Conservation (phyloP, 2,113 vertebrate genomes). For the Hystrix brachyura region DNA sequence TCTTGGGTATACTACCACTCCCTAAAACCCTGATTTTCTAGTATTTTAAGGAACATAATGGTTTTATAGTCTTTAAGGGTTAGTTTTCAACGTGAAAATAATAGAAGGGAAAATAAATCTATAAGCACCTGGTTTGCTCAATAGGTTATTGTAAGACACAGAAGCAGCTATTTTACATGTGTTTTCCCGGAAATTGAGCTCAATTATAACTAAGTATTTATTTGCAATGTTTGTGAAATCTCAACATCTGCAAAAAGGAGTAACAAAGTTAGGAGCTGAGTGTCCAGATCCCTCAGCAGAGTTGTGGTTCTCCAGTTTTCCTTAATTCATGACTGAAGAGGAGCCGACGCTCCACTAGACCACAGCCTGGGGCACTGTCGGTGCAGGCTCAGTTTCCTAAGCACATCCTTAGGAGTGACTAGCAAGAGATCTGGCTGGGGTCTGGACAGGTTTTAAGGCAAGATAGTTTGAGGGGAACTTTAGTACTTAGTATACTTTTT, state of each 20-base stretch:
- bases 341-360: accelerated
- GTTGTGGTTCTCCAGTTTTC: background rate
- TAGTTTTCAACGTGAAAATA: conserved; percentile 14
- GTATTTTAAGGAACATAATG: background rate
- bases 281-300: too few relatives aligned
- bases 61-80: background rate
- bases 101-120: background rate
- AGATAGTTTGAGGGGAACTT: background rate
- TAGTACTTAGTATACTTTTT: background rate
- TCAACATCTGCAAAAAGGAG: background rate
- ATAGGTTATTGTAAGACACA: background rate
- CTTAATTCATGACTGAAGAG: background rate
- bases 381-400: background rate
- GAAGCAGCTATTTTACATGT: background rate
- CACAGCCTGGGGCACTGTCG: background rate
- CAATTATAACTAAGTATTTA: background rate
- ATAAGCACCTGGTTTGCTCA: background rate
- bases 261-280: background rate
- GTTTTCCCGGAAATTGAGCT: background rate
- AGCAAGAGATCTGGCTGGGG: background rate
- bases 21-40: background rate
- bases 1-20: background rate
- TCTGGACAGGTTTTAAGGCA: background rate
- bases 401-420: background rate
- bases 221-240: background rate